phyloP scores from a whole-genome alignment of 1,140 invertebrate genomes.

The Araneus ventricosus region DNA sequence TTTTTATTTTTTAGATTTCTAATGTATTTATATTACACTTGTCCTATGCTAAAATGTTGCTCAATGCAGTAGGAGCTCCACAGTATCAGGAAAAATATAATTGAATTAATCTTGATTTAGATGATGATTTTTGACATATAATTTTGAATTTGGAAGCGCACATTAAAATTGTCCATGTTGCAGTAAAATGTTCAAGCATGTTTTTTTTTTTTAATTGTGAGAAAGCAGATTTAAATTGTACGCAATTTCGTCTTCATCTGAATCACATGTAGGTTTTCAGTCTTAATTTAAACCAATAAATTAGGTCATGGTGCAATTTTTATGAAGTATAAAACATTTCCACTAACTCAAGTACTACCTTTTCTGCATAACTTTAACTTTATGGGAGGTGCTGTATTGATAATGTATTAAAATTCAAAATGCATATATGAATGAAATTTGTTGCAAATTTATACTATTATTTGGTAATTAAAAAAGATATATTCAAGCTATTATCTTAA shows the following conservation, averaged over 20 bases:
- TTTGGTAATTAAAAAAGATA: no score
- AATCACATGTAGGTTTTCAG: no score
- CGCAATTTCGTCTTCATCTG: no score
- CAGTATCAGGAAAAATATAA: background rate
- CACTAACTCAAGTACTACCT: no score
- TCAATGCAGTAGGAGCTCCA: background rate
- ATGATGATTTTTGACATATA: background rate
- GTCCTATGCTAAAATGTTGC: constrained; percentile 10
- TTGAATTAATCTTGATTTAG: background rate
- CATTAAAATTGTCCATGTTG: background rate
- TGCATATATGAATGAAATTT: no score
- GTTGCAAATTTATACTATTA: no score
- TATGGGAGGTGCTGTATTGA: background rate
- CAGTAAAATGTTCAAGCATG: background rate
- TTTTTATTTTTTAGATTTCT: background rate
- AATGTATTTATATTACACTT: background rate
- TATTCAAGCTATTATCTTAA: no score
- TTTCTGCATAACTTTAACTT: background rate
- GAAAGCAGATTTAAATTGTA: no score
- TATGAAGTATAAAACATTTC: no score
- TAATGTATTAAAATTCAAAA: background rate
- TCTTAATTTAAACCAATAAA: no score
- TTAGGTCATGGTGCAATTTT: no score
- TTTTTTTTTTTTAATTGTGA: no score
- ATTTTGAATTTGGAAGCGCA: background rate